Evolutionary conservation across 2,113 vertebrate species (phyloP), one percentile per base, ranked within the genome.

Genomic region (Spizaetus ornatus): DNA sequence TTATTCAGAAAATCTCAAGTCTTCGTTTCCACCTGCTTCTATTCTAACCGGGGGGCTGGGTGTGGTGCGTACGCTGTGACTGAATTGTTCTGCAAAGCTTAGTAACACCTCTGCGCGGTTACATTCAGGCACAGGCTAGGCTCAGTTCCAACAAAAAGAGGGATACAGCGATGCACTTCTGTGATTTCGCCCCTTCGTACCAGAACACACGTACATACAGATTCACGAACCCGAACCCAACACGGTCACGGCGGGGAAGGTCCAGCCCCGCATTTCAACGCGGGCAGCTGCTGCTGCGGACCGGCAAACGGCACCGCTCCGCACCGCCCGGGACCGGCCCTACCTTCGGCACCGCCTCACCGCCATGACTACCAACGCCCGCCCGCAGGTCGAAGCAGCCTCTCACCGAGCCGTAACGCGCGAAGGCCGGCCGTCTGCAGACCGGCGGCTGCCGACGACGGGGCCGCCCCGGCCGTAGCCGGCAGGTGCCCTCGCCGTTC

Each of bases 171-270:
- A 14, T 1, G 34, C 29, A 4, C 20, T 45, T 25, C 3, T 10
- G 36, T 2, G 16, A 6, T n/a, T 72, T 73, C 6, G 23, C 25
- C 48, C 26, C 56, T 63, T 29, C 3, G 29, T 31, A 13, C 48
- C 34, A 15, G 32, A 32, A 38, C 1, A 11, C 4, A 27, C 21
- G 2, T 4, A 6, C 0, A 25, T 2, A 4, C 18, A 17, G 3
- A 19, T 4, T 7, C 40, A 27, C 2, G 34, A 42, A 18, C n/a
- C n/a, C 40, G 14, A 90, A 8, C 16, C 29, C 32, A 31, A 4
- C 25, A 1, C n/a, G 1, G 38, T 11, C 5, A 6, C 31, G 11
- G 15, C 1, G 50, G 23, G 47, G n/a, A 31, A 14, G 4, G 11
- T 3, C 34, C 53, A 23, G 79, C 53, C 27, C 61, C 12, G 12